Percentiles rank a stretch among this genome's conserved stretches.
Evolutionary conservation across 2,113 vertebrate genomes (phyloP).

Genomic region (Dipodomys spectabilis): DNA sequence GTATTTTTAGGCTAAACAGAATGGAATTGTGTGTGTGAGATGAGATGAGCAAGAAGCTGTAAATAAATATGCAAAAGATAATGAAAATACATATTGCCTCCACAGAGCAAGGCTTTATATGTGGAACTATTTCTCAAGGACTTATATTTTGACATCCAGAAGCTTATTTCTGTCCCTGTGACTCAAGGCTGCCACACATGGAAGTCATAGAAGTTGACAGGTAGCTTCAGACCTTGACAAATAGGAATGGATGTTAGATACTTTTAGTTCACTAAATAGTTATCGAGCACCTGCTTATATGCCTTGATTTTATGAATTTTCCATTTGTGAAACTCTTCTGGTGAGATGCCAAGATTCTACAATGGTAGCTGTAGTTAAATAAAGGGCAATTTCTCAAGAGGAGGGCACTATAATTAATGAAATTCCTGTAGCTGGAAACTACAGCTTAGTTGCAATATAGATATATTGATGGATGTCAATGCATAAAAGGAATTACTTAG

Average conservation of each 20-base stretch:
- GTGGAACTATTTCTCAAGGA: neutral
- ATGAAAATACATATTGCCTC: neutral
- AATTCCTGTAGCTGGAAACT: neutral
- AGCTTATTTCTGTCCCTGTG: neutral
- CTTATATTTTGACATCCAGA: neutral
- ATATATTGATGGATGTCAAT: neutral
- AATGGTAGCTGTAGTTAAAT: neutral
- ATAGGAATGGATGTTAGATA: neutral
- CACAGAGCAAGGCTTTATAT: neutral
- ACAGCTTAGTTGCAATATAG: neutral
- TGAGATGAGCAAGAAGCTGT: neutral
- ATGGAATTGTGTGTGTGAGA: neutral
- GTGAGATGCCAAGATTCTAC: neutral
- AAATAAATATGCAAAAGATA: neutral
- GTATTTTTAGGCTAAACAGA: neutral
- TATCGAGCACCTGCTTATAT: neutral
- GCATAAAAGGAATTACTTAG: neutral
- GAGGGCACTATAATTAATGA: too few relatives aligned
- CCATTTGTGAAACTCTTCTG: neutral
- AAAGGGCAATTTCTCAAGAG: neutral
- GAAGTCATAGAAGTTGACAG: neutral
- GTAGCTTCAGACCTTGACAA: neutral
- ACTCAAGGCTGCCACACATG: too few relatives aligned
- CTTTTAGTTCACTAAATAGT: neutral
- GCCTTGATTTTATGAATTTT: constrained; percentile 2